These are phyloP conservation scores for Noctua comes DNA, from an alignment of 2,888 invertebrate species.

Conservation along the genomic window DNA sequence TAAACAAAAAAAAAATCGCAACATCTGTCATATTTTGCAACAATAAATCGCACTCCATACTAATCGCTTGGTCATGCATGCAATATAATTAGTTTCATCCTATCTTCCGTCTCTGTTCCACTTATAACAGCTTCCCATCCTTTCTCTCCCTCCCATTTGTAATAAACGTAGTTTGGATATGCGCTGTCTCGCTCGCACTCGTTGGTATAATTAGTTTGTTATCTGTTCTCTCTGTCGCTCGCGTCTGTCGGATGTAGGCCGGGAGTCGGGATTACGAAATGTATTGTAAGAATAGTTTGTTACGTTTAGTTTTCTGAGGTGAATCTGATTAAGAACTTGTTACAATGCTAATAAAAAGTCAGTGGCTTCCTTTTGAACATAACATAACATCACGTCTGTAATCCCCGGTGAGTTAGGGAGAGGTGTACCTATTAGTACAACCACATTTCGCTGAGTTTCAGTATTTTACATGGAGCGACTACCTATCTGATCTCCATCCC, in stretches of 20 bases:
- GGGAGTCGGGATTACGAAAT: conserved; percentile 61
- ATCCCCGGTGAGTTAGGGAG: no score
- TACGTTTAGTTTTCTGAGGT: conserved; percentile 11
- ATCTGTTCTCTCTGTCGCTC: conserved; percentile 64
- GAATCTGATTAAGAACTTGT: neutral
- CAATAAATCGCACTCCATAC: conserved; percentile 63
- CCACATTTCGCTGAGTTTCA: no score
- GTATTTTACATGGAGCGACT: no score
- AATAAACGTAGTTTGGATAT: neutral
- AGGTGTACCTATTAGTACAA: no score
- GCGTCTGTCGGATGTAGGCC: conserved; percentile 56
- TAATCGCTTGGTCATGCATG: conserved; percentile 60
- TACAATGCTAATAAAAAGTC: neutral
- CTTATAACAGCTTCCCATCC: conserved; percentile 13
- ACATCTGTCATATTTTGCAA: conserved; percentile 54
- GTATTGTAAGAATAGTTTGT: conserved; percentile 42
- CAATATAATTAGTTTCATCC: conserved; percentile 58
- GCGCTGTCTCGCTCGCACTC: conserved; percentile 9
- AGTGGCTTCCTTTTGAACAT: neutral
- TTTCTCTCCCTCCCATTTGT: conserved; percentile 31
- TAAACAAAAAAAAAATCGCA: conserved; percentile 28
- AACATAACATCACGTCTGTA: no score
- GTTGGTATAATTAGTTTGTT: conserved; percentile 57
- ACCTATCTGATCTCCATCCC: no score
- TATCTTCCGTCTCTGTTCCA: conserved; percentile 26